Evolutionary conservation across 2,113 vertebrate genomes (phyloP).

Genomic region (Recurvirostra avosetta): DNA sequence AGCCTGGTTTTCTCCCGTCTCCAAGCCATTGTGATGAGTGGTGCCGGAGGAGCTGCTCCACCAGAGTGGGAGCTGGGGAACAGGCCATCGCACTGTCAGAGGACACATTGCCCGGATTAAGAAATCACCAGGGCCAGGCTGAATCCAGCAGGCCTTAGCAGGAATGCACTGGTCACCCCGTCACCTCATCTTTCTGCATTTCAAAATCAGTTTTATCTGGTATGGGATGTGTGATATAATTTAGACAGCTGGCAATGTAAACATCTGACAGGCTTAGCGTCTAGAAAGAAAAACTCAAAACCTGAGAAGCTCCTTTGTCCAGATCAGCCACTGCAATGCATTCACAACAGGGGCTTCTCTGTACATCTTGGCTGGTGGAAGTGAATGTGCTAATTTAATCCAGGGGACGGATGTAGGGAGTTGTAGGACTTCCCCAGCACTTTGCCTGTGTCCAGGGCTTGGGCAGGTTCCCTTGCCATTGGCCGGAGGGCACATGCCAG

Average conservation of each 20-base stretch:
- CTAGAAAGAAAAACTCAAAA: neutral
- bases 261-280: neutral
- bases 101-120: neutral
- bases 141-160: neutral
- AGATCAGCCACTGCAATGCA: neutral
- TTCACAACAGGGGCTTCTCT: neutral
- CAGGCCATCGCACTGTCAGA: neutral
- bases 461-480: neutral
- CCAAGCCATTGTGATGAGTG: conserved; percentile 28
- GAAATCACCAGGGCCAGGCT: neutral
- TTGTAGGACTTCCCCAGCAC: neutral
- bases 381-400: neutral
- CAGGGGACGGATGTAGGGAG: neutral
- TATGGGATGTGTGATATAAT: neutral
- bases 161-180: neutral
- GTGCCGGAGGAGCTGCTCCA: neutral
- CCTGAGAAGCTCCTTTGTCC: neutral
- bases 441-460: neutral
- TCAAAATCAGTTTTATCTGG: neutral
- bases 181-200: neutral
- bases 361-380: neutral
- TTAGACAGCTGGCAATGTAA: neutral
- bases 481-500: neutral
- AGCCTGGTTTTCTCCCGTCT: neutral
- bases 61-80: neutral